Conservation (phyloP, 1,140 invertebrate genomes). For the Harlomillsia oculata region DNA sequence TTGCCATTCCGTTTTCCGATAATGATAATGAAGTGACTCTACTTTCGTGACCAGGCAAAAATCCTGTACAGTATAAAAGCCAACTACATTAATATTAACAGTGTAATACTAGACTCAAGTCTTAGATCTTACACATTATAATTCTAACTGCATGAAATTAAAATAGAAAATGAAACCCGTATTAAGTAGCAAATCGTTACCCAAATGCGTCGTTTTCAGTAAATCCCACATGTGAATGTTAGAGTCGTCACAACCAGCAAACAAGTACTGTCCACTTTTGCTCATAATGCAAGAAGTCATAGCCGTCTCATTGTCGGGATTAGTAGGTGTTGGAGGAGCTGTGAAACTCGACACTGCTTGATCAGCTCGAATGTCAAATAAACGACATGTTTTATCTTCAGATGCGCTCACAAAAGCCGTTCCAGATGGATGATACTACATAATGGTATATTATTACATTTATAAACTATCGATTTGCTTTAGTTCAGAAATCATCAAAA, state of each 20-base stretch:
- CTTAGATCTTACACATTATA: no score
- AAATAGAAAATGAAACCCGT: no score
- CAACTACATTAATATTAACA: no score
- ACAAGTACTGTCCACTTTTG: slow-evolving; percentile 65
- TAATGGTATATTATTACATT: slow-evolving; percentile 30
- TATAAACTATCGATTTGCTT: neutral
- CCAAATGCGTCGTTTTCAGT: slow-evolving; percentile 65
- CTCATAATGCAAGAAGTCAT: slow-evolving; percentile 75
- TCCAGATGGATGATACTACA: slow-evolving; percentile 14
- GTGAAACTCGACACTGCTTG: slow-evolving; percentile 69
- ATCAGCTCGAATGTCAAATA: slow-evolving; percentile 79
- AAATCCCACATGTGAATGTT: slow-evolving; percentile 79
- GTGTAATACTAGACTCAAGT: no score
- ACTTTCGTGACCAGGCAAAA: slow-evolving; percentile 70
- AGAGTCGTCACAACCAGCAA: slow-evolving; percentile 79
- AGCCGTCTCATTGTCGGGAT: slow-evolving; percentile 53
- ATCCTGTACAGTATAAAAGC: slow-evolving; percentile 51
- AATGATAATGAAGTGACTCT: slow-evolving; percentile 73
- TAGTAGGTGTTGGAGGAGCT: slow-evolving; percentile 52
- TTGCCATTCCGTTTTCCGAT: slow-evolving; percentile 69
- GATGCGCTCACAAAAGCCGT: slow-evolving; percentile 6
- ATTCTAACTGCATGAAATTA: no score
- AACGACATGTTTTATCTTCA: slow-evolving; percentile 72
- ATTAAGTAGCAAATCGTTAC: no score
- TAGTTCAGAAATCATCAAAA: neutral